Evolutionary conservation across 2,888 invertebrate genomes (phyloP).

Genomic region (Tipula vernalis): DNA sequence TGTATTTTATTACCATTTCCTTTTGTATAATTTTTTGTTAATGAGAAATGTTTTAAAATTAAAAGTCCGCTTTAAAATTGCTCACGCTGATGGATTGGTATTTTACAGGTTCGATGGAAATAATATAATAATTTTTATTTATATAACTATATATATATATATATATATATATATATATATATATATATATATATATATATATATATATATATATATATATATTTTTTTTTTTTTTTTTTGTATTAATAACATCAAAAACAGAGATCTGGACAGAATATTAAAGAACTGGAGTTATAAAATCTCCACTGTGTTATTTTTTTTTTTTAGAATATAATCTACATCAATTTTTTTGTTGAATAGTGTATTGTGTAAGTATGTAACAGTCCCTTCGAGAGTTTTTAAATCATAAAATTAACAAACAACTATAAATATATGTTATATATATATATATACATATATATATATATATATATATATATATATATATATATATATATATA

Average conservation of each 20-base stretch:
- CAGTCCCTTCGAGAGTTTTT: neutral
- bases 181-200: neutral
- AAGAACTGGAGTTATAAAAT: neutral
- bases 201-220: neutral
- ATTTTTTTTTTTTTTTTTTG: neutral
- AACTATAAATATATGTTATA: neutral
- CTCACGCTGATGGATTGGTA: neutral
- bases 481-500: too few species aligned
- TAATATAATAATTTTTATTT: neutral
- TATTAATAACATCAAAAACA: neutral
- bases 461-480: too few species aligned
- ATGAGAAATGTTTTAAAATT: neutral
- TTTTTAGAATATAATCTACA: neutral
- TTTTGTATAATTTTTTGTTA: neutral
- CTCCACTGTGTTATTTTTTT: neutral
- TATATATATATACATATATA: too few species aligned
- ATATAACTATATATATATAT: neutral
- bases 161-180: neutral
- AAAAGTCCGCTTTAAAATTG: neutral
- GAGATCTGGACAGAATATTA: neutral
- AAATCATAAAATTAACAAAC: neutral
- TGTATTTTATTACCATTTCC: neutral
- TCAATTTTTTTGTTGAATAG: neutral
- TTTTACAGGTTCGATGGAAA: neutral
- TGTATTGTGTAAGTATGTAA: neutral